Conservation (phyloP, 2,888 invertebrate species). For the Sipunculus nudus region DNA sequence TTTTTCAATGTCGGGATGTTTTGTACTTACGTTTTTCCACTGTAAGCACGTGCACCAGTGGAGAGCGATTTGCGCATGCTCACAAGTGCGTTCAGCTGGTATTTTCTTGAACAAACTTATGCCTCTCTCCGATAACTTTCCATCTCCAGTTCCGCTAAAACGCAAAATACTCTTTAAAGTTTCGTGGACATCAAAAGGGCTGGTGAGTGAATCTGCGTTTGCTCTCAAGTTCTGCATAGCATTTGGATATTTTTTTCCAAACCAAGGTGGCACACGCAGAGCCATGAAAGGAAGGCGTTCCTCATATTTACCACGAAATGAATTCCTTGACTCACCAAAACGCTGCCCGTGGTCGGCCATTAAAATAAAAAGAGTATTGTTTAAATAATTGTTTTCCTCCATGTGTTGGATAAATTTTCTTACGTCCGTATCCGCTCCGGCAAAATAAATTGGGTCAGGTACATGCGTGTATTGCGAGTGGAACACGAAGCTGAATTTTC, state of each 20-base stretch:
- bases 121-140: slow-evolving; percentile 45
- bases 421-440: slow-evolving; percentile 83
- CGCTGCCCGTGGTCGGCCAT: slow-evolving; percentile 92
- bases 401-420: slow-evolving; percentile 71
- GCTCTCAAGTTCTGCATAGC: slow-evolving; percentile 71
- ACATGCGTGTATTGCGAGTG: slow-evolving; percentile 89
- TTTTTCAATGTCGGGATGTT: slow-evolving; percentile 52
- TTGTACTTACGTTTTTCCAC: slow-evolving; percentile 76
- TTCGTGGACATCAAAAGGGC: slow-evolving; percentile 89
- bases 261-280: slow-evolving; percentile 78
- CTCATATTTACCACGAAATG: slow-evolving; percentile 88
- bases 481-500: slow-evolving; percentile 87
- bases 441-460: no score
- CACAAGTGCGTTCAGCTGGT: slow-evolving; percentile 80
- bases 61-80: slow-evolving; percentile 88
- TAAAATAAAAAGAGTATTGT: slow-evolving; percentile 83
- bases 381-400: slow-evolving; percentile 72
- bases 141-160: slow-evolving; percentile 53
- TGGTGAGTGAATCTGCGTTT: slow-evolving; percentile 78
- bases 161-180: slow-evolving; percentile 79
- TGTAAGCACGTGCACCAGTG: slow-evolving; percentile 95
- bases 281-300: slow-evolving; percentile 89
- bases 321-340: no score
- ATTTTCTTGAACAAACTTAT: slow-evolving; percentile 59
- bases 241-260: slow-evolving; percentile 73